Evolutionary conservation across 2,888 invertebrate genomes (phyloP), one percentile per base, ranked within the genome.

Genomic region (Himalopsyche japonica): DNA sequence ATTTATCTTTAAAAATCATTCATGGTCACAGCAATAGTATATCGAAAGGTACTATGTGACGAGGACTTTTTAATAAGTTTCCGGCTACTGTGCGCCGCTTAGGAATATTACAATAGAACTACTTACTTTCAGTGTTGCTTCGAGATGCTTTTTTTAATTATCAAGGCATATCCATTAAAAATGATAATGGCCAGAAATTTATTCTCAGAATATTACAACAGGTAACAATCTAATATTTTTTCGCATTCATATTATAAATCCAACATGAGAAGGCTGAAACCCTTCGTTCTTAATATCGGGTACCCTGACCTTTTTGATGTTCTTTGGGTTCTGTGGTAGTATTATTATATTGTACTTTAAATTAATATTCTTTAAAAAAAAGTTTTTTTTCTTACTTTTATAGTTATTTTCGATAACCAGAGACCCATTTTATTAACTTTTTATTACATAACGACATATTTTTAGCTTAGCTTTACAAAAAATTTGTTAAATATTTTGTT

Each of bases 31-130:
- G 32, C 20, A 80, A 4, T n/a, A 12, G 24, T 34, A 48, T 76
- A 81, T 82, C 80, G 77, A 81, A 83, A 76, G 79, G 32, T 49
- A 76, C 30, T 76, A 81, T 85, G 82, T 83, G 85, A 83, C 82
- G 82, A 80, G 80, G 82, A 81, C 83, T 81, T 83, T 84, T 86
- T 86, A 86, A 86, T 86, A 86, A 86, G 86, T 83, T 86, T 83
- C 82, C 86, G 84, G 86, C 86, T 86, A 84, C 86, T 79, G 86
- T 83, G 70, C 49, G 82, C 81, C 80, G 81, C 82, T 43, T 76
- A 43, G 20, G 57, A 76, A 27, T 20, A 76, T n/a, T 27, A 76
- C 76, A 76, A 76, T 76, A 30, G 32, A 76, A 27, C 76, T 30
- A 34, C 76, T 34, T 30, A 34, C 43, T 43, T 43, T 7, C 49